phyloP scores from a whole-genome alignment of 2,797 vertebrate genomes.

The Gephyroberyx darwinii region DNA sequence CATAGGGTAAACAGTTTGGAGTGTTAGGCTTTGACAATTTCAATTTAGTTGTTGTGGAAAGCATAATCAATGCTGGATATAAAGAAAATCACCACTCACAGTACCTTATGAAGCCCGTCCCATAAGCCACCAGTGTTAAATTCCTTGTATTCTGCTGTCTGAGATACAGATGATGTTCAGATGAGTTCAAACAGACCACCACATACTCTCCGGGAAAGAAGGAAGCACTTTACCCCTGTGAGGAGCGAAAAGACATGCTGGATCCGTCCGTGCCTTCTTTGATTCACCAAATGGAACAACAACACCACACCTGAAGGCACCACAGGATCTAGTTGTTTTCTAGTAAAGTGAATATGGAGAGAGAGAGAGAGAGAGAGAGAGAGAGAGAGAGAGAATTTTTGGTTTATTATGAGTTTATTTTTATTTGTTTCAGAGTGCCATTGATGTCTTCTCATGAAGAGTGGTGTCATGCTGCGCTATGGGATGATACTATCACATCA shows the following conservation, averaged over 20 bases:
- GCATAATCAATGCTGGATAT: neutral
- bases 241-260: neutral
- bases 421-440: neutral
- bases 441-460: neutral
- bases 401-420: too few relatives aligned
- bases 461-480: neutral
- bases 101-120: neutral
- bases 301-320: neutral
- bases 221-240: conserved; percentile 5
- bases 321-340: neutral
- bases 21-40: too few relatives aligned
- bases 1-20: neutral
- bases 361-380: too few relatives aligned
- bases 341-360: neutral
- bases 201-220: conserved; percentile 15
- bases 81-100: neutral
- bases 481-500: neutral
- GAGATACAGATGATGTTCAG: conserved; percentile 4
- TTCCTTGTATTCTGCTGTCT: neutral
- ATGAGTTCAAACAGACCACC: conserved; percentile 23
- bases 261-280: neutral
- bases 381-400: neutral
- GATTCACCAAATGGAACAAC: neutral
- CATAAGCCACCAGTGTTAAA: neutral
- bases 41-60: neutral